phyloP scores from a whole-genome alignment of 2,888 invertebrate species.

The Folsomia manolachei region DNA sequence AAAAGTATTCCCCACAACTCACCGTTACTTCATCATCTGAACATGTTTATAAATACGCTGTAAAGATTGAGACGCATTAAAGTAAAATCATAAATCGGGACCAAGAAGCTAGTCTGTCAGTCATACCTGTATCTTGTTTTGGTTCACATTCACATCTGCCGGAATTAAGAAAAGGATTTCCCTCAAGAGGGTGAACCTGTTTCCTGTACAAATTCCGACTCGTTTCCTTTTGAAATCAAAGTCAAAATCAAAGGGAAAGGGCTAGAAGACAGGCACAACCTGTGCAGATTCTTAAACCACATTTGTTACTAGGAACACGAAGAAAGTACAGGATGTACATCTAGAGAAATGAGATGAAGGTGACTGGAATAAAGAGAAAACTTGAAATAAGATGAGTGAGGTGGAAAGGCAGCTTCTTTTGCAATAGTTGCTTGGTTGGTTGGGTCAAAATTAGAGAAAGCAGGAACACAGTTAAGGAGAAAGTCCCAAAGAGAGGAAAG shows the following conservation, averaged over 20 bases:
- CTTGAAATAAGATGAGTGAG: background rate
- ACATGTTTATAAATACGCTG: background rate
- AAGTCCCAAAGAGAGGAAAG: background rate
- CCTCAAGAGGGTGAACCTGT: too few species aligned
- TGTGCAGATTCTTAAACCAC: background rate
- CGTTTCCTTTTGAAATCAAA: background rate
- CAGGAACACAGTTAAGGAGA: background rate
- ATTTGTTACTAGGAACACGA: background rate
- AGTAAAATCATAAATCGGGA: background rate
- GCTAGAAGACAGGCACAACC: background rate
- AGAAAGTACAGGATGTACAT: too few species aligned
- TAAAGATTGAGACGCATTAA: background rate
- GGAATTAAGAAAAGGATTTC: too few species aligned
- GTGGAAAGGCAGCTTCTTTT: background rate
- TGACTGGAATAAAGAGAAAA: background rate
- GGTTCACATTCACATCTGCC: too few species aligned
- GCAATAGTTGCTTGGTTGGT: background rate
- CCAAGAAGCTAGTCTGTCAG: background rate
- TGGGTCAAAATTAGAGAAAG: background rate
- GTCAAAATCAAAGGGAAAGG: too few species aligned
- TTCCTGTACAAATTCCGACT: too few species aligned
- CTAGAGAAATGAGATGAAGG: too few species aligned
- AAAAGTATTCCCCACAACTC: too few species aligned
- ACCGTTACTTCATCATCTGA: too few species aligned
- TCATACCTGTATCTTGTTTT: too few species aligned